phyloP scores from a whole-genome alignment of 2,888 invertebrate genomes.

The Hartigia nigra region DNA sequence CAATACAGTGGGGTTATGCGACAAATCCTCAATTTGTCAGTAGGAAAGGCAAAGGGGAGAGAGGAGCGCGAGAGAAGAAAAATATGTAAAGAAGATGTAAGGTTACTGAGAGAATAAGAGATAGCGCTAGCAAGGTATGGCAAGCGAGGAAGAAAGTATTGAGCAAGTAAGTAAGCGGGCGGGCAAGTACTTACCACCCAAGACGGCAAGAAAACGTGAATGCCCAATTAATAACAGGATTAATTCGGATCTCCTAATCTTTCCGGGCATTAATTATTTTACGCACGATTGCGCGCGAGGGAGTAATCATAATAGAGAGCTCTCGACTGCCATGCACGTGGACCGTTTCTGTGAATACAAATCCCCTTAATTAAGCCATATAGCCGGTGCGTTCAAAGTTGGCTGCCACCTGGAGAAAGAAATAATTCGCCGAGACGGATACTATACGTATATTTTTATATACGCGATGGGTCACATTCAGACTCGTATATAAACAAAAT shows the following conservation, averaged over 20 bases:
- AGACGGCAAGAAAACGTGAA: slow-evolving; percentile 24
- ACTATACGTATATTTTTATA: not conserved
- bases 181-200: slow-evolving; percentile 33
- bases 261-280: slow-evolving; percentile 9
- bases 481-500: not conserved
- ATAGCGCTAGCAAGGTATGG: not conserved
- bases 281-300: slow-evolving; percentile 3
- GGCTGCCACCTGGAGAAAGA: not conserved
- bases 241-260: slow-evolving; percentile 42
- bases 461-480: not conserved
- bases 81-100: slow-evolving; percentile 8
- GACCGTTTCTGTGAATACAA: not conserved
- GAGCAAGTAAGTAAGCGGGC: slow-evolving; percentile 25
- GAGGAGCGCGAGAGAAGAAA: slow-evolving; percentile 3
- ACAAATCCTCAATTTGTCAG: slow-evolving; percentile 45
- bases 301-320: not conserved
- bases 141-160: slow-evolving; percentile 12
- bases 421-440: not conserved
- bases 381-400: not conserved
- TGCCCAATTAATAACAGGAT: slow-evolving; percentile 50
- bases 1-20: slow-evolving; percentile 13
- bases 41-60: slow-evolving; percentile 13
- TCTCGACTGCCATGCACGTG: not conserved
- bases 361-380: not conserved
- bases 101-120: not conserved